Evolutionary conservation across 2,888 invertebrate genomes (phyloP), one percentile per base, ranked within the genome.

Genomic region (Metacarcinus magister): DNA sequence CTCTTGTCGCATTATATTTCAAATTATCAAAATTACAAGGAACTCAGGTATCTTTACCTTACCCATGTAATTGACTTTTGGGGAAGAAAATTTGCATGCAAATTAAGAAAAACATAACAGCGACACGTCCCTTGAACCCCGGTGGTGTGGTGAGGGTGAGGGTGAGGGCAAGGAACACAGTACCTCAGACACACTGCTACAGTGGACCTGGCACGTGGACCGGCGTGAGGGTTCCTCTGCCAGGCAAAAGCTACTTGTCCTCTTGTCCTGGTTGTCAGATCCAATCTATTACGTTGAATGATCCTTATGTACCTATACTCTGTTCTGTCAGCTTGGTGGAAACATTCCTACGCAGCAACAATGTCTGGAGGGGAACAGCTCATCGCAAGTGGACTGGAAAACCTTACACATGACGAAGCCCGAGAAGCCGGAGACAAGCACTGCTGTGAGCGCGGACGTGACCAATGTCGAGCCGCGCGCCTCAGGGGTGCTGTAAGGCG

Each of bases 241-340:
- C 82, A 28, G 16, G 82, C 82, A 82, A 28, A 82, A 32, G 82
- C 82, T 16, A 82, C 82, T 32, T 82, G 82, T 82, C 8, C 82
- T 82, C 32, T 82, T 82, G 82, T 82, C 32, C 82, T 32, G 82
- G 82, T 32, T 82, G 82, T 82, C 67, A 67, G 67, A 67, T 67
- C 82, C 32, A 82, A 32, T 82, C 32, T 82, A 82, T 82, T 82
- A 82, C 32, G 82, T 32, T 82, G 82, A 82, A 82, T 32, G 82
- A 32, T 32, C 32, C 82, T 82, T 82, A 10, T 82, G 82, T 82
- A 82, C 13, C 28, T 28, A 28, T 82, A 19, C 82, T 28, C 32
- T 82, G 32, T 32, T 82, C 67, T 13, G 82, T 32, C 82, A 82
- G 32, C 13, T 82, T 82, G 13, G 82, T 82, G 82, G 32, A 82